phyloP scores from a whole-genome alignment of 2,113 vertebrate genomes.

The Grammomys surdaster region DNA sequence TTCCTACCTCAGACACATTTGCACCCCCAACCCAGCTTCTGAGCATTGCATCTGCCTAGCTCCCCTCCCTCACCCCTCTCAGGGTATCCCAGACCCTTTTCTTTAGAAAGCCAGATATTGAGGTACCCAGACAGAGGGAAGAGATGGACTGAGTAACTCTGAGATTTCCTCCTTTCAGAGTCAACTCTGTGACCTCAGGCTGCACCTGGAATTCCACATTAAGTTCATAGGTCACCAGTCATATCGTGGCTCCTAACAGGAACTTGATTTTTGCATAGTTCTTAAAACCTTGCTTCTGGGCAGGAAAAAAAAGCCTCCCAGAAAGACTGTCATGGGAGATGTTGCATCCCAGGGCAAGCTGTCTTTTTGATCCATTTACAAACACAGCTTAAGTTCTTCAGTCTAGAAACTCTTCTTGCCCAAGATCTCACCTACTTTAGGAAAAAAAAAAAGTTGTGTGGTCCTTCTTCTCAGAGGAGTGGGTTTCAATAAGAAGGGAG shows the following conservation, averaged over 20 bases:
- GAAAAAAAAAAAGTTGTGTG: background rate
- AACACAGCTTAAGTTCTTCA: background rate
- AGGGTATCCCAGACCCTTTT: background rate
- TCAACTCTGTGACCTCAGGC: background rate
- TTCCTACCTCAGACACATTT: background rate
- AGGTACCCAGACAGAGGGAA: background rate
- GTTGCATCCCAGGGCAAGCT: background rate
- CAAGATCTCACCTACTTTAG: background rate
- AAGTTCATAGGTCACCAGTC: background rate
- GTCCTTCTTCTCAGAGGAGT: background rate
- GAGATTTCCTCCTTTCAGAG: background rate
- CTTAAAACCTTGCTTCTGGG: background rate
- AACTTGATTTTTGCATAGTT: no score
- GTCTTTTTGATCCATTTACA: background rate
- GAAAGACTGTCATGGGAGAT: background rate
- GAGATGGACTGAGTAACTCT: background rate
- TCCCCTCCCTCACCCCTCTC: background rate
- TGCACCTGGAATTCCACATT: background rate
- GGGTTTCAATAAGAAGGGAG: slow-evolving; percentile 18
- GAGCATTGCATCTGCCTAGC: background rate
- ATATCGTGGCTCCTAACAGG: background rate
- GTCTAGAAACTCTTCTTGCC: background rate
- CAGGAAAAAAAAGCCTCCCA: background rate
- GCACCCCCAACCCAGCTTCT: background rate
- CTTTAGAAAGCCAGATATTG: background rate